phyloP scores from a whole-genome alignment of 2,888 invertebrate species.

The Rhagonycha lutea region DNA sequence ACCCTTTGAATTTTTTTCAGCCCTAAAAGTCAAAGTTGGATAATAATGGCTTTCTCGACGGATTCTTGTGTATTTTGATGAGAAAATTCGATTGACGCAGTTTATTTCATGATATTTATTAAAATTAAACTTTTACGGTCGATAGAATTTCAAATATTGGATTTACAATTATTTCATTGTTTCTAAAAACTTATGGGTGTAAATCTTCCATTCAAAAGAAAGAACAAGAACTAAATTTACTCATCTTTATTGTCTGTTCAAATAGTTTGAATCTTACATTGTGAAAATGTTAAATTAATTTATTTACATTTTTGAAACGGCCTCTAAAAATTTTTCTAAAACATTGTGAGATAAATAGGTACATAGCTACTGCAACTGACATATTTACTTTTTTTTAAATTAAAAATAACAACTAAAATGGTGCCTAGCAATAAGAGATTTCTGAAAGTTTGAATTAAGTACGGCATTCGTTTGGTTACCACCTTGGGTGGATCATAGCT shows the following conservation, averaged over 20 bases:
- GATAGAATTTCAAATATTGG: too few relatives aligned
- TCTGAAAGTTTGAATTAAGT: neutral
- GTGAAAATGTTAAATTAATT: neutral
- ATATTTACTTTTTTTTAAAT: neutral
- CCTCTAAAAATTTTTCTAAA: neutral
- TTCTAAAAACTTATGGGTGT: too few relatives aligned
- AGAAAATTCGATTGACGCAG: too few relatives aligned
- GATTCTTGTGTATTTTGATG: too few relatives aligned
- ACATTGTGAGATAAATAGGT: neutral
- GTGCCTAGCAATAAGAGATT: neutral
- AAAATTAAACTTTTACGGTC: too few relatives aligned
- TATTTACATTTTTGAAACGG: slow-evolving; percentile 1
- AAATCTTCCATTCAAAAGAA: neutral
- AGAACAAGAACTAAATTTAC: neutral
- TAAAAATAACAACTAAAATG: neutral
- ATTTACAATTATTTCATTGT: too few relatives aligned
- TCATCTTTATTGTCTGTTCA: slow-evolving; percentile 24
- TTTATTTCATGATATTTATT: too few relatives aligned
- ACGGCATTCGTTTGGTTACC: neutral
- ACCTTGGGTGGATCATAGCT: neutral
- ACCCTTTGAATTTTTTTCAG: too few relatives aligned
- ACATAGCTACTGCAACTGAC: neutral
- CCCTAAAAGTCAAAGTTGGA: too few relatives aligned
- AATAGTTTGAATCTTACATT: slow-evolving; percentile 11
- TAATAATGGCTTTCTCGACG: too few relatives aligned